Base-by-base conservation (phyloP, 1,140 invertebrate genomes). In the Galleria mellonella region DNA sequence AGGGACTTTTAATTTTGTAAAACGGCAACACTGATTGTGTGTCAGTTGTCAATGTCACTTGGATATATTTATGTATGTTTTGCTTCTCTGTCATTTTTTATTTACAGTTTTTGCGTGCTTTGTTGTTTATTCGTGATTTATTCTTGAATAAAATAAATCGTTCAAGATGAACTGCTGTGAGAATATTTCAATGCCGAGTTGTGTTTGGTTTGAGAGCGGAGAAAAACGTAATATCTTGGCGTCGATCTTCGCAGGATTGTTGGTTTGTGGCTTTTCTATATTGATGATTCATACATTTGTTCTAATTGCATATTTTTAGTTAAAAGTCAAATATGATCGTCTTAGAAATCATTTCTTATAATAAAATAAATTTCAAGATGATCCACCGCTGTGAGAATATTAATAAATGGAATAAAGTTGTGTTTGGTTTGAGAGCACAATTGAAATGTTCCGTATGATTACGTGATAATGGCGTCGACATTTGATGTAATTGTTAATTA, bases 391-490 rank as follows among this genome's bases (percentile, higher is more conserved):
- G 81, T 14, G 83, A 86, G 28, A 86, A 87, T 51, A 39, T 87
- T 9, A 29, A 29, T 72, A 62, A 35, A 59, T 86, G 53, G 28
- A 29, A 29, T 82, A 82, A 4, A 73, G 57, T 50, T 86, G 83
- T 48, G 68, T 85, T 39, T 87, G 86, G 86, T 86, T 87, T 36
- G 83, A 86, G 44, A 65, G 69, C 9, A 29, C 28, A 29, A n/a
- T n/a, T n/a, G n/a, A n/a, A n/a, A n/a, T n/a, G n/a, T n/a, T n/a
- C n/a, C 30, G 86, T 81, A 32, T 78, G 84, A 33, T 85, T 81
- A 43, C 87, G 95, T 64, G 98, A 98, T 86, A 89, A 74, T 96
- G 15, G 91, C 94, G 10, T 94, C 96, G 0, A 92, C 97, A 58
- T 69, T 93, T 10, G 90, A 96, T 52, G 96, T n/a, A 96, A 43